phyloP scores from a whole-genome alignment of 2,888 invertebrate species.

The Drosophila macrospina region DNA sequence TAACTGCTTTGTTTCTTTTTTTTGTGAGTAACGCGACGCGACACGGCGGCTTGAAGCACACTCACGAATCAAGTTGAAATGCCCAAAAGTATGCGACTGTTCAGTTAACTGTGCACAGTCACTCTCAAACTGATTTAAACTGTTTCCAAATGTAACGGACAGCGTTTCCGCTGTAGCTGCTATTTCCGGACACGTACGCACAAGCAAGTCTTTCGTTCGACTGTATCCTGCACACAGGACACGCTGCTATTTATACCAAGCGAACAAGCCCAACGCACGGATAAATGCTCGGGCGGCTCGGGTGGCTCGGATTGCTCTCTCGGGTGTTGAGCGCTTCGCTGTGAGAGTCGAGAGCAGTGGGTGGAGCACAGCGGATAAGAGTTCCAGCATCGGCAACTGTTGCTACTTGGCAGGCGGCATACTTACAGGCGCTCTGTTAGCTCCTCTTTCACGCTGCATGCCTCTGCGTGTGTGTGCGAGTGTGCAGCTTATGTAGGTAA shows the following conservation, averaged over 20 bases:
- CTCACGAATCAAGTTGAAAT: constrained; percentile 37
- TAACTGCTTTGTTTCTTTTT: constrained; percentile 36
- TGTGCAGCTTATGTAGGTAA: constrained; percentile 62
- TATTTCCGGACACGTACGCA: constrained; percentile 42
- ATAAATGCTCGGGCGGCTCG: constrained; percentile 48
- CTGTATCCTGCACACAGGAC: constrained; percentile 69
- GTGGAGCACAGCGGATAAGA: constrained; percentile 46
- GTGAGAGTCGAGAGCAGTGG: constrained; percentile 25
- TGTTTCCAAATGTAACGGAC: constrained; percentile 44
- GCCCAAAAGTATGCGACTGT: constrained; percentile 53
- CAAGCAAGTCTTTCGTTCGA: constrained; percentile 67
- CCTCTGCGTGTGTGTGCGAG: too few species aligned
- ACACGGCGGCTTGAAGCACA: constrained; percentile 16
- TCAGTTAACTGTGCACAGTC: constrained; percentile 30
- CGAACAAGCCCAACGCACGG: constrained; percentile 36
- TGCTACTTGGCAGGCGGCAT: constrained; percentile 68
- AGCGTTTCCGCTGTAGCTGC: constrained; percentile 18
- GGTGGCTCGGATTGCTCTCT: constrained; percentile 57
- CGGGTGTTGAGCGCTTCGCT: constrained; percentile 36
- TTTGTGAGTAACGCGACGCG: constrained; percentile 4
- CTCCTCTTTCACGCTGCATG: constrained; percentile 26
- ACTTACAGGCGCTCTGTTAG: constrained; percentile 39
- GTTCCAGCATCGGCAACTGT: constrained; percentile 62
- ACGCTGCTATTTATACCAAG: constrained; percentile 70
- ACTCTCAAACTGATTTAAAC: constrained; percentile 52